Percentiles rank a stretch among this genome's conserved stretches.
phyloP scores from a whole-genome alignment of 1,140 invertebrate species.

The Zaprionus vittiger region DNA sequence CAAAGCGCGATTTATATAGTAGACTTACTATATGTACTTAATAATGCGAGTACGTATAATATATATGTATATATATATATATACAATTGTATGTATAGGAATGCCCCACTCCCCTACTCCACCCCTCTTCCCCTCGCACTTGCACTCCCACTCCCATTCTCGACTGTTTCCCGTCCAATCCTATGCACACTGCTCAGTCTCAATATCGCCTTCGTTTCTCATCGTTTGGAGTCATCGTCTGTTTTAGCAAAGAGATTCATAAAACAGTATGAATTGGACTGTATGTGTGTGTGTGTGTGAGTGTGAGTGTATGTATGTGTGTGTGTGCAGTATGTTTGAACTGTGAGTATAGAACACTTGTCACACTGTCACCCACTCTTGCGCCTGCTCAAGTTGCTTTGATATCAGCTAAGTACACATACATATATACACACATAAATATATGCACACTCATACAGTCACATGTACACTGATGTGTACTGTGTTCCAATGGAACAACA shows the following conservation, averaged over 20 bases:
- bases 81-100: no score
- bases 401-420: constrained; percentile 19
- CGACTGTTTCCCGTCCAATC: background rate
- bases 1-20: constrained; percentile 25
- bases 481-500: constrained; percentile 1
- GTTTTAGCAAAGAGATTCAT: constrained; percentile 4
- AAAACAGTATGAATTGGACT: background rate
- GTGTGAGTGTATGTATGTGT: background rate
- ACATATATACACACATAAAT: constrained; percentile 2
- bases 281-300: background rate
- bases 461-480: no score
- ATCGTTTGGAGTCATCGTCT: background rate
- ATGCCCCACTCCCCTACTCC: no score
- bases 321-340: background rate
- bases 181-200: background rate
- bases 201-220: background rate
- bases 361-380: background rate
- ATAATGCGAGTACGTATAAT: background rate
- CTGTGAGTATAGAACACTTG: constrained; percentile 1
- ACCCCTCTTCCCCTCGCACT: background rate
- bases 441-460: background rate
- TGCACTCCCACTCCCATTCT: background rate
- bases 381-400: background rate
- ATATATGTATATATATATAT: background rate
- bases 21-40: constrained; percentile 19